These are phyloP conservation scores for Dolichoris vasculosae DNA, from an alignment of 1,140 invertebrate genomes.

Conservation along the genomic window DNA sequence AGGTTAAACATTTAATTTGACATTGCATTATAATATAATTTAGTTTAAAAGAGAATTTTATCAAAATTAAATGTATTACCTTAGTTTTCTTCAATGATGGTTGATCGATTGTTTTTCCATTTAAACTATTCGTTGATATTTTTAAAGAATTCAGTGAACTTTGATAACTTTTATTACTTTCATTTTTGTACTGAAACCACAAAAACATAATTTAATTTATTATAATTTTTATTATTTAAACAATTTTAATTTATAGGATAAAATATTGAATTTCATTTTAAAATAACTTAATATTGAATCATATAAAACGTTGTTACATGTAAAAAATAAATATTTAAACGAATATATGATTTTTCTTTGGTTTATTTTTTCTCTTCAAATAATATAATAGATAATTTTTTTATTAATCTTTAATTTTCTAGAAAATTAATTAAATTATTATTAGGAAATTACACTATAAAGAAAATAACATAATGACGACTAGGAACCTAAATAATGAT, in stretches of 20 bases:
- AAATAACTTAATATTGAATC: too few species aligned
- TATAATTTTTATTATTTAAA: background rate
- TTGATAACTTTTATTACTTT: constrained; percentile 28
- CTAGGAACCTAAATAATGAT: background rate
- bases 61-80: constrained; percentile 28
- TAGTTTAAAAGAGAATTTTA: too few species aligned
- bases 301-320: too few species aligned
- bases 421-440: constrained; percentile 6
- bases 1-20: too few species aligned
- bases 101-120: constrained; percentile 20
- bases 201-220: background rate
- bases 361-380: too few species aligned
- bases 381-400: too few species aligned
- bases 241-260: background rate
- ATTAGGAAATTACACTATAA: constrained; percentile 17
- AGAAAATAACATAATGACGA: constrained; percentile 2
- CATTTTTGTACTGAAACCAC: constrained; percentile 45
- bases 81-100: constrained; percentile 12
- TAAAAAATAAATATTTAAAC: too few species aligned
- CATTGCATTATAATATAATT: too few species aligned
- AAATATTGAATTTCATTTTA: too few species aligned
- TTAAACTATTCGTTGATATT: constrained; percentile 15
- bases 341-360: too few species aligned
- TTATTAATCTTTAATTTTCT: background rate
- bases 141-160: constrained; percentile 30